These are phyloP conservation scores for Scartelaos histophorus DNA, from an alignment of 2,113 vertebrate genomes.

Conservation along the genomic window DNA sequence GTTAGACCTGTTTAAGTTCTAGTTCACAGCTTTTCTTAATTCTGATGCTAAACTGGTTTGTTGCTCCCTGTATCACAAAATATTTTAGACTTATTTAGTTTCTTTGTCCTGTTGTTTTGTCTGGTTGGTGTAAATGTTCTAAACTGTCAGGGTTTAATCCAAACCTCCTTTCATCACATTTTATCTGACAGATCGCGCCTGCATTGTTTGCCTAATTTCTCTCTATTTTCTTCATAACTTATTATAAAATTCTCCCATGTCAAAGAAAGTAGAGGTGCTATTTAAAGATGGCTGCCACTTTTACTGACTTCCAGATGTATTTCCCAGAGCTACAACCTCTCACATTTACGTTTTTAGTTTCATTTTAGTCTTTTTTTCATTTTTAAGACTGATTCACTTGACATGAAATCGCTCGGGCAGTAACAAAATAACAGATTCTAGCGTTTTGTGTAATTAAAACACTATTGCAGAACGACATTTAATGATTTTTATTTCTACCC, in stretches of 20 bases:
- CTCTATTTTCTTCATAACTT: background rate
- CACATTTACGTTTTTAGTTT: no score
- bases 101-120: background rate
- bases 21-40: background rate
- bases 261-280: background rate
- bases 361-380: no score
- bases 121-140: constrained; percentile 21
- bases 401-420: no score
- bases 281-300: background rate
- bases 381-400: no score
- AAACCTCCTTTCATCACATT: constrained; percentile 24
- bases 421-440: no score
- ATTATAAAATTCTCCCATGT: background rate
- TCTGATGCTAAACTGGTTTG: no score
- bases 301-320: background rate
- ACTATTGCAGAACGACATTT: no score
- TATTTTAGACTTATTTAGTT: no score
- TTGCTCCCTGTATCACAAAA: no score
- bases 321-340: no score
- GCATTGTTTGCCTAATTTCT: constrained; percentile 20
- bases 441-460: no score
- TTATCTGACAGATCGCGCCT: constrained; percentile 10
- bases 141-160: constrained; percentile 40
- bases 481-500: background rate
- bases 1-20: no score